A percentile compares a stretch with the other conserved stretches of the same genome.
phyloP scores from a whole-genome alignment of 2,113 vertebrate species.

The cat (Felis catus) region DNA sequence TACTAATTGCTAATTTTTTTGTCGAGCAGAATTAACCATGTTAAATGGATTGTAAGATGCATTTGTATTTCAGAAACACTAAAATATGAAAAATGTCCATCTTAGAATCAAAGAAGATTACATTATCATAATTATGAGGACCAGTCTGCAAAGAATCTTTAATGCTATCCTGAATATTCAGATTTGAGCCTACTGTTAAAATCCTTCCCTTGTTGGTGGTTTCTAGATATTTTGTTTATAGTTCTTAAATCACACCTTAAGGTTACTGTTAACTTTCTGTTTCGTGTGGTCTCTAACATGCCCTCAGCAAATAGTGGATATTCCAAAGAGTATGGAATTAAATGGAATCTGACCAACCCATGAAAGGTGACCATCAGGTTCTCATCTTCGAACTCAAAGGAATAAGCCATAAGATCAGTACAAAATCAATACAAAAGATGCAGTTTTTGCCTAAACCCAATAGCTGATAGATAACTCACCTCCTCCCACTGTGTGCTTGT shows the following conservation, averaged over 20 bases:
- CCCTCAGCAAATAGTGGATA: neutral
- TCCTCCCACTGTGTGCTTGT: neutral
- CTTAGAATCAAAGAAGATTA: neutral
- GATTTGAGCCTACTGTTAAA: slow-evolving; percentile 15
- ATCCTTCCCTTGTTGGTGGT: neutral
- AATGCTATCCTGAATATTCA: neutral
- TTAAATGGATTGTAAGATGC: neutral
- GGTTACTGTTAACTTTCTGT: neutral
- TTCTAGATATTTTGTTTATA: neutral
- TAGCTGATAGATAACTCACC: neutral
- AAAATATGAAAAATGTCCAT: slow-evolving; percentile 7
- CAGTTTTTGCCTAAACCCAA: neutral
- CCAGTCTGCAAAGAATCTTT: neutral
- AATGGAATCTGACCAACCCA: neutral
- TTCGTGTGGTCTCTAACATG: neutral
- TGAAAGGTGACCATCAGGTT: neutral
- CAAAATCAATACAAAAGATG: neutral
- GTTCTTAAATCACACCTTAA: neutral
- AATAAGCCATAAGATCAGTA: neutral
- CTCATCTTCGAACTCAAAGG: neutral
- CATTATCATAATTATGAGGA: neutral
- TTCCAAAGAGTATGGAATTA: neutral
- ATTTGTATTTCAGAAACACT: neutral
- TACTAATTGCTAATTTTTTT: neutral
- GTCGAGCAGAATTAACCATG: neutral